A percentile compares a stretch with the other conserved stretches of the same genome.
Conservation (phyloP, 2,113 vertebrate species). For the Toxostoma redivivum region DNA sequence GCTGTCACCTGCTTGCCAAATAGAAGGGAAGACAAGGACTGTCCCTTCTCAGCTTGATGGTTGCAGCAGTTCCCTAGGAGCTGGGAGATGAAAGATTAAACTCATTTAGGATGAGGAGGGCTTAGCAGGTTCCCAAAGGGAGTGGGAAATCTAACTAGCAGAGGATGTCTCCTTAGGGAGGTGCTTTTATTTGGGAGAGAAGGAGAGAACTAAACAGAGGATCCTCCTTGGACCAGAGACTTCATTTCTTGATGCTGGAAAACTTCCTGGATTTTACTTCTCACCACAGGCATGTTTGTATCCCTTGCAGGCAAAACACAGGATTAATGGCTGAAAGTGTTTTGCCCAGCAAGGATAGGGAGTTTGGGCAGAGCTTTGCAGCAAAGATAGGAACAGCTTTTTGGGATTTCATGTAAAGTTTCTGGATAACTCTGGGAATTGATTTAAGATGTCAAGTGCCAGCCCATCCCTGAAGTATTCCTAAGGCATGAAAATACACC, state of each 20-base stretch:
- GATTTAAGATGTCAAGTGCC: neutral
- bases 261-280: neutral
- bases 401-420: neutral
- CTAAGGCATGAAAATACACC: neutral
- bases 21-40: neutral
- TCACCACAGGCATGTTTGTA: neutral
- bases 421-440: neutral
- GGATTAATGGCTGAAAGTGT: neutral
- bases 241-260: neutral
- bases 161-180: neutral
- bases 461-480: neutral
- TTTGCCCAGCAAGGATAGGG: neutral
- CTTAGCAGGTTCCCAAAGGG: neutral
- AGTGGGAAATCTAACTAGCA: neutral
- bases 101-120: neutral
- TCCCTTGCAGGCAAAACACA: neutral
- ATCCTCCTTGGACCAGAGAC: constrained; percentile 1
- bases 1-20: neutral
- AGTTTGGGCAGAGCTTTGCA: neutral
- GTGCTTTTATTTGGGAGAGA: constrained; percentile 8
- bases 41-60: neutral
- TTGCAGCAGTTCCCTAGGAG: neutral
- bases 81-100: constrained; percentile 7
- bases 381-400: neutral
- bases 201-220: neutral